These are phyloP conservation scores for Microtus pennsylvanicus DNA, from an alignment of 2,113 vertebrate genomes.

Conservation along the genomic window DNA sequence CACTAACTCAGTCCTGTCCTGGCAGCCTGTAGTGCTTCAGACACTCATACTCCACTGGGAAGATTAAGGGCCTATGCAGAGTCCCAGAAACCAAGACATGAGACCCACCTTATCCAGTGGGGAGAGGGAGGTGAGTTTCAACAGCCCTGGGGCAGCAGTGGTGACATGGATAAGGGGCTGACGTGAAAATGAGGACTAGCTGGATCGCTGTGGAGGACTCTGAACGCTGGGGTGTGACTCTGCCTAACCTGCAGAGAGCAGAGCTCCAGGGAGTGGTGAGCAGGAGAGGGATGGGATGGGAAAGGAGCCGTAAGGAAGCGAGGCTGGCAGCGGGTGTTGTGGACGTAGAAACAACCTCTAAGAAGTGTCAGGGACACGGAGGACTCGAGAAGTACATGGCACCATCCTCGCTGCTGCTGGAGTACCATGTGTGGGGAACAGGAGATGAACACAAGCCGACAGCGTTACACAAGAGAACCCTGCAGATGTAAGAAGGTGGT, in stretches of 20 bases:
- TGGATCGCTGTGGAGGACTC: no score
- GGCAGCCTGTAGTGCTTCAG: background rate
- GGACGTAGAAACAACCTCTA: background rate
- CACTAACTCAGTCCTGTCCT: background rate
- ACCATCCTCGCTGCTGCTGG: background rate
- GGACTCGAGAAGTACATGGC: background rate
- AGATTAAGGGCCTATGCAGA: no score
- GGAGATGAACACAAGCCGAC: background rate
- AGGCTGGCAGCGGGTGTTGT: background rate
- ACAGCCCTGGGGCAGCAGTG: background rate
- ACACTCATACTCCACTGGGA: background rate
- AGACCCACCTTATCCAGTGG: background rate
- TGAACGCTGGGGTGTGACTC: background rate
- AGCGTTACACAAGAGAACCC: background rate
- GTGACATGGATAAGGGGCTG: fast-evolving
- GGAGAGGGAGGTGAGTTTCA: background rate
- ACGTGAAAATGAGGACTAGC: no score
- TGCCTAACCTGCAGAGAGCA: background rate
- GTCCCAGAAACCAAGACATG: background rate
- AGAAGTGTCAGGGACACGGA: background rate
- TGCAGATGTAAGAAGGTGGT: background rate
- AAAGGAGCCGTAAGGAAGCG: background rate
- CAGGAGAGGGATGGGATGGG: fast-evolving
- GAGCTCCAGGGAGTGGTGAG: background rate
- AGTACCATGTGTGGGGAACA: fast-evolving